Conservation (phyloP, 1,140 invertebrate genomes). For the Gonioctena quinquepunctata region DNA sequence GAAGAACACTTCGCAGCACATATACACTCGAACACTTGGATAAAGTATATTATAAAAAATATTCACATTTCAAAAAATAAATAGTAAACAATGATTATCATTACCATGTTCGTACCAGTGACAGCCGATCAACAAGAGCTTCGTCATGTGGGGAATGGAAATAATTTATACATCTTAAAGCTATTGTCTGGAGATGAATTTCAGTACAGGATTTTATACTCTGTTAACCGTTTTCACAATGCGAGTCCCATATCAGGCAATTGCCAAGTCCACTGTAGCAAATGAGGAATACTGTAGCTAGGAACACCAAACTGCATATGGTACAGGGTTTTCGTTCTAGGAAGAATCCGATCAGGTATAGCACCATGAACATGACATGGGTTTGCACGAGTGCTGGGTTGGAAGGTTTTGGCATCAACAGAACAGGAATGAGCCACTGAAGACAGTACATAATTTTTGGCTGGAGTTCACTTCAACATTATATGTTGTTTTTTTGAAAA, state of each 20-base stretch:
- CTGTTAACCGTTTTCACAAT: constrained; percentile 67
- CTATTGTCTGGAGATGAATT: neutral
- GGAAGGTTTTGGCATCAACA: constrained; percentile 94
- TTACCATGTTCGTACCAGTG: neutral
- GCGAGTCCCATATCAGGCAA: constrained; percentile 87
- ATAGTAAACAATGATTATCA: neutral
- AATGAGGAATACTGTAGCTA: constrained; percentile 88
- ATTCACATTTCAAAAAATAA: constrained; percentile 23
- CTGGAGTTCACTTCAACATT: constrained; percentile 19
- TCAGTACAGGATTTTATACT: neutral
- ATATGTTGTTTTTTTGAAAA: constrained; percentile 12
- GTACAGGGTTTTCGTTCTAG: constrained; percentile 95
- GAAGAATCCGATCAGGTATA: constrained; percentile 93
- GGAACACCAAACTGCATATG: constrained; percentile 92
- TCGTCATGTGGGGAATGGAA: neutral
- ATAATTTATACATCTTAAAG: neutral
- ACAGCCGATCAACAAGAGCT: neutral
- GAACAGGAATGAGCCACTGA: constrained; percentile 95
- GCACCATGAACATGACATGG: constrained; percentile 94
- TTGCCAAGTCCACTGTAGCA: constrained; percentile 95
- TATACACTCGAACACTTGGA: neutral
- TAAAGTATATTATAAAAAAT: constrained; percentile 14
- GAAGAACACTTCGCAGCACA: neutral
- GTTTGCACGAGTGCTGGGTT: constrained; percentile 94
- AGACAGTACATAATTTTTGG: constrained; percentile 88